Percentiles rank a stretch among this genome's conserved stretches.
Evolutionary conservation across 2,888 invertebrate genomes (phyloP).

Genomic region (Leptinotarsa rubiginosa): DNA sequence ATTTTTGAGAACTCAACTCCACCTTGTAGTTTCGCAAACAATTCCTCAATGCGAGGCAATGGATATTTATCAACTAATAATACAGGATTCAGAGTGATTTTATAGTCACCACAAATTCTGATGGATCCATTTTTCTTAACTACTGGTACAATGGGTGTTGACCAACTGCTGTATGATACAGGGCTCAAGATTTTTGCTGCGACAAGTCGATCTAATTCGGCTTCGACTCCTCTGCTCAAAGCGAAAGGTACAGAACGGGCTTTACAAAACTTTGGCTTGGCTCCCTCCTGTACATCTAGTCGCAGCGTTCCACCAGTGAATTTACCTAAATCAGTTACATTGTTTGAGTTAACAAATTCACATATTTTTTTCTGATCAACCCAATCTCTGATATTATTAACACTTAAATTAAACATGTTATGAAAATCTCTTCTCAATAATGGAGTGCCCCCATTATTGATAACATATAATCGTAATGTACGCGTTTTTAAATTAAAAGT

Average conservation of each 20-base stretch:
- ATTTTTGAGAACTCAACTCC: slow-evolving; percentile 47
- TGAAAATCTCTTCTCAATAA: no score
- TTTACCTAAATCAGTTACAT: no score
- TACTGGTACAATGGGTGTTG: slow-evolving; percentile 47
- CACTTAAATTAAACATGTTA: no score
- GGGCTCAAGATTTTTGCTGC: slow-evolving; percentile 41
- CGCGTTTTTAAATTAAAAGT: no score
- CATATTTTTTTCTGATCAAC: no score
- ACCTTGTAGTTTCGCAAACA: not conserved
- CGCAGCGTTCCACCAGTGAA: no score
- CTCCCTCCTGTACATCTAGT: no score
- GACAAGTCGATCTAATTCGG: slow-evolving; percentile 35
- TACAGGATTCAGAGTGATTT: slow-evolving; percentile 46
- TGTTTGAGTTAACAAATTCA: no score
- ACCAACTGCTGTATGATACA: slow-evolving; percentile 42
- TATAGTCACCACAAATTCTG: slow-evolving; percentile 49
- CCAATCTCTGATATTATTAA: no score
- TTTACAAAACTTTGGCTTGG: slow-evolving; percentile 29
- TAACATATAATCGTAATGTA: no score
- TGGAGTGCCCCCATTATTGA: no score
- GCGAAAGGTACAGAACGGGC: slow-evolving; percentile 34
- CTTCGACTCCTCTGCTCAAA: slow-evolving; percentile 17
- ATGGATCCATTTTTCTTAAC: slow-evolving; percentile 44
- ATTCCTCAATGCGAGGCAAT: slow-evolving; percentile 21
- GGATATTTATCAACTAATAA: slow-evolving; percentile 44